Base-by-base conservation (phyloP, 2,113 vertebrate genomes). In the Genyomyrus donnyi region DNA sequence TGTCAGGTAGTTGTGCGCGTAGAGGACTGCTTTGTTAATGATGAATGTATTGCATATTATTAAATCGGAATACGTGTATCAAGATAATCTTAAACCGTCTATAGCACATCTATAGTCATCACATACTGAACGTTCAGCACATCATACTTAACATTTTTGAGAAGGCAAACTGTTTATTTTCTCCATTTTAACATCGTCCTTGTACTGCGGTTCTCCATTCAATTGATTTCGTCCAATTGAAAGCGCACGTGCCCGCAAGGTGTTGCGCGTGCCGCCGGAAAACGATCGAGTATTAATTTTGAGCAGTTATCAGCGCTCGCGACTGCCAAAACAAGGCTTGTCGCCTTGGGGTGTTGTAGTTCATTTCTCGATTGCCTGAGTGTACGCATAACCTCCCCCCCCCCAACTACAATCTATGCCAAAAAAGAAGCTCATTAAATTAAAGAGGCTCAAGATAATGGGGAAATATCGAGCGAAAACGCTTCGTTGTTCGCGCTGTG, bases 361-460 rank as follows among this genome's bases (percentile, higher is more conserved):
- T 48, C 46, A 89, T 49, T 89, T 83, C 70, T 53, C 66, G n/a
- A 49, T 80, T 80, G 48, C 70, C 5, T 80, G 35, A 21, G 27
- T 89, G 19, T 80, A 11, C 13, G 15, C 15, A 80, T 77, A 52
- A 35, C 85, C 46, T 9, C 48, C 13, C 46, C 48, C 31, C 48
- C 46, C 24, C 24, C 85, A n/a, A 15, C 85, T 31, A 87, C 24
- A 52, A 53, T 52, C 24, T 31, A 53, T 19, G 49, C 49, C 46
- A 87, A 87, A 87, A 48, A 53, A 46, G 49, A 35, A 31, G 85
- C 85, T 87, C 85, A 53, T 87, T 87, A 31, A 53, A 53, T 87
- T 53, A 87, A 45, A 85, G 83, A 48, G 83, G 83, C 83, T 85
- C 45, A 46, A 48, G 83, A 85, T 85, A 85, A 85, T 80, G 35